phyloP scores from a whole-genome alignment of 2,797 vertebrate species.

The Halcyon leucocephala region DNA sequence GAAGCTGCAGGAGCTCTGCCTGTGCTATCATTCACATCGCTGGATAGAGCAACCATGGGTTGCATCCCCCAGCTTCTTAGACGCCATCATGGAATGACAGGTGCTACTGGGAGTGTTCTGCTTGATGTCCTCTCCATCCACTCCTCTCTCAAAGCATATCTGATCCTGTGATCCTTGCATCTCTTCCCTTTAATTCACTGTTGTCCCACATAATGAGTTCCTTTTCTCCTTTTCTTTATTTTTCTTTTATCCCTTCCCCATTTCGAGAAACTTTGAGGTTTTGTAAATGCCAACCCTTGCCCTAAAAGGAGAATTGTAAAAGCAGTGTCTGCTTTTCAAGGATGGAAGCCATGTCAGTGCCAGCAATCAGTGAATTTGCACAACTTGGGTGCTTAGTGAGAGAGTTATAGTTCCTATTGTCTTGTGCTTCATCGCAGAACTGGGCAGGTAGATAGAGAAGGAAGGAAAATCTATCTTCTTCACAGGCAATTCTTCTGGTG shows the following conservation, averaged over 20 bases:
- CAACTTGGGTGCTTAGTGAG: not conserved
- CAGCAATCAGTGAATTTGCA: not conserved
- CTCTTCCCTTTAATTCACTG: not conserved
- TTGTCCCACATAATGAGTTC: not conserved
- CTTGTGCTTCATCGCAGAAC: not conserved
- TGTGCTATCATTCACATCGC: rapidly evolving
- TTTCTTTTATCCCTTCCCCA: not conserved
- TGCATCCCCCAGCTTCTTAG: not conserved
- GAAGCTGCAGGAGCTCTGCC: not conserved
- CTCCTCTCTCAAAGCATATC: not conserved
- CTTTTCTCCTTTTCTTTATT: not conserved
- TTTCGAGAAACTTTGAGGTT: not conserved
- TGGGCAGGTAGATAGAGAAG: not conserved
- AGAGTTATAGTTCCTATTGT: not conserved
- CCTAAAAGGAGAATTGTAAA: not conserved
- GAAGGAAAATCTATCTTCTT: not conserved
- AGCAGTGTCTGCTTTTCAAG: not conserved
- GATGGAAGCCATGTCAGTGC: not conserved
- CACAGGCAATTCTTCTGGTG: not conserved
- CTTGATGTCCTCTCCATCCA: not conserved
- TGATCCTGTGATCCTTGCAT: not conserved
- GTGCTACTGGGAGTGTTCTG: not conserved
- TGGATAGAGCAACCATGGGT: not conserved
- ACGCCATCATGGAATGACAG: not conserved
- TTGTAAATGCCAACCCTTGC: not conserved